These are phyloP conservation scores for Tenthredo mesomela DNA, from an alignment of 2,888 invertebrate genomes.

Conservation along the genomic window DNA sequence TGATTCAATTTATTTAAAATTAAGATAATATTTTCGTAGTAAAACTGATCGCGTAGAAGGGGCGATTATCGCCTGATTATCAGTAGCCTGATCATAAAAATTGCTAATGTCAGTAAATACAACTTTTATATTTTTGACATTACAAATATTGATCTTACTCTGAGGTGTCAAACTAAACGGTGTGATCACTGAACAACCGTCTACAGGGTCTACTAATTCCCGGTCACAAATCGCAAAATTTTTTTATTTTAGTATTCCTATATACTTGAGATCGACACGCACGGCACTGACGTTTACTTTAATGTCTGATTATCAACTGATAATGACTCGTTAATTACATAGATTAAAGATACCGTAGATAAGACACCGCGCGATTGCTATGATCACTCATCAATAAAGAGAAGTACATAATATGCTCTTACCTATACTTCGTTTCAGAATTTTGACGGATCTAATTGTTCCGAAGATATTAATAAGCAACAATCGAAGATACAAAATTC, in stretches of 20 bases:
- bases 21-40: neutral
- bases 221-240: neutral
- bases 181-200: neutral
- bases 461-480: neutral
- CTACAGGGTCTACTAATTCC: neutral
- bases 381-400: neutral
- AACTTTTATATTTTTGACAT: slow-evolving; percentile 3
- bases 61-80: neutral
- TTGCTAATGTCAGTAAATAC: neutral
- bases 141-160: neutral
- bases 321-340: neutral
- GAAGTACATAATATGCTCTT: neutral
- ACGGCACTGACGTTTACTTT: neutral
- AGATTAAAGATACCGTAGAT: neutral
- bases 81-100: neutral
- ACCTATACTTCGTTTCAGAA: neutral
- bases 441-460: neutral
- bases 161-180: neutral
- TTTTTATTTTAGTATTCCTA: neutral
- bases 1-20: neutral
- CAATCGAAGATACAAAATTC: neutral
- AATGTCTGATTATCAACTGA: slow-evolving; percentile 5
- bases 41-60: neutral
- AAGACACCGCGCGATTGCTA: neutral
- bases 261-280: neutral